Conservation (phyloP, 2,113 vertebrate species). For the Panurus biarmicus region DNA sequence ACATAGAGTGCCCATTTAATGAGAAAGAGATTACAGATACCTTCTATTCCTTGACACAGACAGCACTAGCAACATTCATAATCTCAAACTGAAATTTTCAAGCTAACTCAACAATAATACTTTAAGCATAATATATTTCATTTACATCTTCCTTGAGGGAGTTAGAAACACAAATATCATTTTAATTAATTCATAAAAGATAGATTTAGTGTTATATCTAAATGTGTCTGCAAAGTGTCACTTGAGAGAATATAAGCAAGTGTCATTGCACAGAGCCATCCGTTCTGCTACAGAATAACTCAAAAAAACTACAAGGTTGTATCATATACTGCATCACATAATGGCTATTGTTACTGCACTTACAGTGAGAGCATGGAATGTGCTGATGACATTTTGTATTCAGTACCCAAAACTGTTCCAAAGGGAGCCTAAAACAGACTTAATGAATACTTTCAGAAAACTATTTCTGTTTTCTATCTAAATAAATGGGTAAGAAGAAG, state of each 20-base stretch:
- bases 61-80: not conserved
- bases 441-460: constrained; percentile 38
- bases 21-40: not conserved
- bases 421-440: constrained; percentile 20
- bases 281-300: constrained; percentile 9
- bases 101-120: not conserved
- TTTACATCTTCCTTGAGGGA: not conserved
- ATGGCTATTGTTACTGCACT: not conserved
- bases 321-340: not conserved
- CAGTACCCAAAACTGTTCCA: constrained; percentile 34
- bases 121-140: not conserved
- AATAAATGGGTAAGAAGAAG: constrained; percentile 26
- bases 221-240: constrained; percentile 6
- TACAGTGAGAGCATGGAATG: not conserved
- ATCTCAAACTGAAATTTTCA: not conserved
- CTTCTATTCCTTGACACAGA: not conserved
- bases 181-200: constrained; percentile 50
- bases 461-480: constrained; percentile 3
- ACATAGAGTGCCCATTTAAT: not conserved
- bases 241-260: constrained; percentile 24
- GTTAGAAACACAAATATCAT: not conserved
- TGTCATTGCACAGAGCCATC: constrained; percentile 16
- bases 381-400: constrained; percentile 15
- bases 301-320: not conserved
- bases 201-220: constrained; percentile 26